Conservation (phyloP, 2,113 vertebrate species). For the Aramus guarauna region DNA sequence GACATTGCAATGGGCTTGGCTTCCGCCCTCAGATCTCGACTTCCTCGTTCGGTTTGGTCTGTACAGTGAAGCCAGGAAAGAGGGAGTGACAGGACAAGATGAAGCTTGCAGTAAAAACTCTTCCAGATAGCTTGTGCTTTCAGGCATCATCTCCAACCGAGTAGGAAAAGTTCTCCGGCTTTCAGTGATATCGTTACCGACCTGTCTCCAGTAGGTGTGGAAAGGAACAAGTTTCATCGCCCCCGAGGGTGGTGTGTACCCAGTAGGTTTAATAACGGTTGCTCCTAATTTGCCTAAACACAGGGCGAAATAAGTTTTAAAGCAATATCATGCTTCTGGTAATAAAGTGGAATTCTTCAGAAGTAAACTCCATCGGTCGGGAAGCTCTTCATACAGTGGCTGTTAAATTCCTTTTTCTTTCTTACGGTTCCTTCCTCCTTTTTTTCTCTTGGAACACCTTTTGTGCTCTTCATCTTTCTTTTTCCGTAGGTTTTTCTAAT, state of each 20-base stretch:
- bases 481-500: not conserved
- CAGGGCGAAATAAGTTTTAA: not conserved
- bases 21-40: conserved; percentile 70
- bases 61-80: not conserved
- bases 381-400: not conserved
- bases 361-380: not conserved
- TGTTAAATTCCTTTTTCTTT: not conserved
- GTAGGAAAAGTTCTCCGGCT: not conserved
- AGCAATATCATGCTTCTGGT: not conserved
- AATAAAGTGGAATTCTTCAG: not conserved
- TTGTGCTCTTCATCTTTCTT: not conserved
- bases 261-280: not conserved
- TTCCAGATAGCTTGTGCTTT: not conserved
- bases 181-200: not conserved
- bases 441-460: not conserved
- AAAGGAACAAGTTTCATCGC: not conserved
- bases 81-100: conserved; percentile 48
- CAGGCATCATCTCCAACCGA: not conserved
- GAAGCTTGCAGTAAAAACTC: conserved; percentile 28
- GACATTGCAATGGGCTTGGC: conserved; percentile 60
- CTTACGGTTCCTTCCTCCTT: not conserved
- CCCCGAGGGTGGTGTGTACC: not conserved
- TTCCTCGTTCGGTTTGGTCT: conserved; percentile 69
- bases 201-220: not conserved
- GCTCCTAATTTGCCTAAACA: not conserved